Evolutionary conservation across 2,113 vertebrate genomes (phyloP), one percentile per base, ranked within the genome.

Genomic region (Chlorodrepanis virens): DNA sequence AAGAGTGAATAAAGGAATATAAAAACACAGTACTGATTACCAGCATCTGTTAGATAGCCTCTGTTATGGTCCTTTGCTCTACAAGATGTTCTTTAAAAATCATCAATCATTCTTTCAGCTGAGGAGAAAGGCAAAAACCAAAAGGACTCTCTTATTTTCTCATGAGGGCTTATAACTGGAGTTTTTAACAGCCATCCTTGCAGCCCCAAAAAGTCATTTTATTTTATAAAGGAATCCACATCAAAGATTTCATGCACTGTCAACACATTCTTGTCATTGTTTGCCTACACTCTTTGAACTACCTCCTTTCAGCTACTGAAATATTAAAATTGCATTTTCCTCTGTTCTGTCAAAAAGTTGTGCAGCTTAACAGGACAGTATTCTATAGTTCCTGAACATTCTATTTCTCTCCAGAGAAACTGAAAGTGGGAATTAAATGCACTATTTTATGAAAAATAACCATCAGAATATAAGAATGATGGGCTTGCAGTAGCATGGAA

Each of bases 221-320:
- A 90, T 67, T 91, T 90, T 86, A 80, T 60, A 78, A 88, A 80
- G 39, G 33, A 91, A 86, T 83, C 27, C 68, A 95, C 71, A 93
- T 71, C 83, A 95, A 74, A 83, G 69, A 86, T 92, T 95, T 96
- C 87, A 94, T 94, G 92, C 83, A 33, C 50, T 92, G 88, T 95
- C 96, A 95, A 94, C 76, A 92, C 27, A 89, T 90, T 95, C 52
- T 86, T 49, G 64, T 92, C 88, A 85, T 16, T 95, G 64, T 88
- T 96, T 96, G 83, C 61, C 80, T 87, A 84, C 28, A 35, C 37
- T 89, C 90, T 96, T 88, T 95, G 85, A 97, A 93, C 93, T 83
- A 35, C 19, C 50, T 93, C 33, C 42, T 83, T 92, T 92, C 68
- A 86, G 56, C 80, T 89, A 47, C 40, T 92, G 53, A 92, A 96